Evolutionary conservation across 2,888 invertebrate species (phyloP), one percentile per base, ranked within the genome.

Genomic region (Gastracanthus pulcherrimus): DNA sequence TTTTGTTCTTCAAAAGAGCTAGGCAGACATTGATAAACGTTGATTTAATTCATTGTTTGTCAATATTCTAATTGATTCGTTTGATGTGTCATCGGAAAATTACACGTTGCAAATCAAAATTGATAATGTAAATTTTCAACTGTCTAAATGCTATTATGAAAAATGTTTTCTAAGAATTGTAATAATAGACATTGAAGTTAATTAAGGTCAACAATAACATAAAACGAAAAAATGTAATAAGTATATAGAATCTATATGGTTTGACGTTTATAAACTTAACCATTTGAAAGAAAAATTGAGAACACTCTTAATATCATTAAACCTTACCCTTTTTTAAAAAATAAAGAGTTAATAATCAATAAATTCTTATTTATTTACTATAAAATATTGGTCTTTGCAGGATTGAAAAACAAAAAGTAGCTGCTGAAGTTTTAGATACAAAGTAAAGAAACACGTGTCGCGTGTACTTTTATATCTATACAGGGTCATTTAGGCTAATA

Each of bases 401-500:
- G n/a, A n/a, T 16, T 16, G n/a, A 36, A 62, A 62, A 34, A 31
- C 16, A 34, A 13, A 2, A n/a, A 62, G n/a, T n/a, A 62, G 34
- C 34, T 3, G 19, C 19, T 3, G 19, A 19, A 16, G 6, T 31
- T 70, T 70, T 23, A 41, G 16, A 71, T 23, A 19, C 11, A 55
- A 51, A 67, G 62, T 36, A 36, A 23, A 2, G 31, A 78, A 78
- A 70, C 78, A 34, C 64, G 55, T 55, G 51, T 45, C 34, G 13
- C 11, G 51, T 77, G 51, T 5, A 13, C 23, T 51, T 5, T n/a
- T 11, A 26, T 51, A 66, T 16, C 48, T 0, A 41, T n/a, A 16
- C 11, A 23, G 34, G 64, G 45, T 80, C 76, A 64, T 76, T 70
- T 71, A 45, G 58, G 38, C 64, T 23, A 67, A 75, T 29, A 81